These are phyloP conservation scores for Ophion ellenae DNA, from an alignment of 2,888 invertebrate species.

Conservation along the genomic window DNA sequence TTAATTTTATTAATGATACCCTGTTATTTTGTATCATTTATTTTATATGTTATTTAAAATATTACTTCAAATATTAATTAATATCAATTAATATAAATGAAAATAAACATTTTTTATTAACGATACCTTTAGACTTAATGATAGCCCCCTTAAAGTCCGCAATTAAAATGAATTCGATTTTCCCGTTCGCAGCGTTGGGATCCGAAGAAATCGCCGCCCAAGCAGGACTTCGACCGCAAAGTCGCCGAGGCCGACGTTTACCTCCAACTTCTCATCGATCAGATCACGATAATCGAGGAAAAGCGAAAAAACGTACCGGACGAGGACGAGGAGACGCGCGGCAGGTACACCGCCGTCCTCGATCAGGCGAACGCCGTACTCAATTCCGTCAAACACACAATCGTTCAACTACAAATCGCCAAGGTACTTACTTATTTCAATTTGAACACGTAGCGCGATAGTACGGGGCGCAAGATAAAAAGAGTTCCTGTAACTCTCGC, in stretches of 20 bases:
- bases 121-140: too few species aligned
- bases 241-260: conserved; percentile 98
- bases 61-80: too few species aligned
- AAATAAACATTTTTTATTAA: too few species aligned
- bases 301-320: conserved; percentile 73
- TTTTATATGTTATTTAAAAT: too few species aligned
- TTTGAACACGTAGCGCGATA: not conserved
- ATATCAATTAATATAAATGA: too few species aligned
- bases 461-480: not conserved
- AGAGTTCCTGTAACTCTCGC: not conserved
- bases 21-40: too few species aligned
- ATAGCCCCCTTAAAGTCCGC: too few species aligned
- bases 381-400: conserved; percentile 99
- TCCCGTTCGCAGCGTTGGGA: conserved; percentile 85
- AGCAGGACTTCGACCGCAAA: conserved; percentile 91
- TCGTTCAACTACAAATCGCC: conserved; percentile 98
- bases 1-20: too few species aligned
- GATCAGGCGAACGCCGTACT: conserved; percentile 90
- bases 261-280: conserved; percentile 97
- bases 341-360: conserved; percentile 77
- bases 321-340: conserved; percentile 75
- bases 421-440: conserved; percentile 87
- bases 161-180: not conserved
- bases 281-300: conserved; percentile 89
- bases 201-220: conserved; percentile 85